Evolutionary conservation across 2,888 invertebrate species (phyloP).

Genomic region (Teleogryllus oceanicus): DNA sequence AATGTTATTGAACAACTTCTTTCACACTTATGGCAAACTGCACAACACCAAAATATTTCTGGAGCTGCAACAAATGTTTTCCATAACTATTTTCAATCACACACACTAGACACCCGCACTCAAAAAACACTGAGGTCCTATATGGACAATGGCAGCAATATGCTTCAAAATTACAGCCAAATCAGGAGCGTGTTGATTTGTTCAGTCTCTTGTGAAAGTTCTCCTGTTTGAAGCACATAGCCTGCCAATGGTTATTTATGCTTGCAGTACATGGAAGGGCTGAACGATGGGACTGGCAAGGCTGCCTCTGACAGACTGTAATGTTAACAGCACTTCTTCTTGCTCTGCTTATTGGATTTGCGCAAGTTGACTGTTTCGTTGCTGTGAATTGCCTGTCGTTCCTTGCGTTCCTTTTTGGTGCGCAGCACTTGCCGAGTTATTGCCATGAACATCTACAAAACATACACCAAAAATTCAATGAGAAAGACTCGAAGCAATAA

Average conservation of each 20-base stretch:
- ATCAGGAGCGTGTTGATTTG: background rate
- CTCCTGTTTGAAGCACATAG: background rate
- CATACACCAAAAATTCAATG: constrained; percentile 29
- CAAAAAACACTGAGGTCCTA: background rate
- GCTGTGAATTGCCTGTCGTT: constrained; percentile 64
- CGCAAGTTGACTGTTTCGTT: constrained; percentile 69
- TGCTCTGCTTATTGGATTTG: constrained; percentile 48
- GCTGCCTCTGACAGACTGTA: background rate
- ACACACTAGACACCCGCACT: background rate
- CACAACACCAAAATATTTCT: background rate
- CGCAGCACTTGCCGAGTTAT: constrained; percentile 77
- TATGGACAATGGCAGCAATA: background rate
- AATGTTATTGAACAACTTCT: background rate
- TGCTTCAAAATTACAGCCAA: no score
- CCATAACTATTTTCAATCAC: background rate
- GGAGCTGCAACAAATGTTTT: background rate
- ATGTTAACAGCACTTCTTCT: constrained; percentile 45
- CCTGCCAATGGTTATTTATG: background rate
- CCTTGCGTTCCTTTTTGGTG: constrained; percentile 77
- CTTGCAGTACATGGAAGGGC: background rate
- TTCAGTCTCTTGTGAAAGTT: background rate
- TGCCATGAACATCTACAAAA: constrained; percentile 64
- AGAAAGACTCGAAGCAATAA: no score
- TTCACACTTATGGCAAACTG: background rate
- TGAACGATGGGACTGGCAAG: background rate